Conservation (phyloP, 2,797 vertebrate genomes). For the Peromyscus eremicus region DNA sequence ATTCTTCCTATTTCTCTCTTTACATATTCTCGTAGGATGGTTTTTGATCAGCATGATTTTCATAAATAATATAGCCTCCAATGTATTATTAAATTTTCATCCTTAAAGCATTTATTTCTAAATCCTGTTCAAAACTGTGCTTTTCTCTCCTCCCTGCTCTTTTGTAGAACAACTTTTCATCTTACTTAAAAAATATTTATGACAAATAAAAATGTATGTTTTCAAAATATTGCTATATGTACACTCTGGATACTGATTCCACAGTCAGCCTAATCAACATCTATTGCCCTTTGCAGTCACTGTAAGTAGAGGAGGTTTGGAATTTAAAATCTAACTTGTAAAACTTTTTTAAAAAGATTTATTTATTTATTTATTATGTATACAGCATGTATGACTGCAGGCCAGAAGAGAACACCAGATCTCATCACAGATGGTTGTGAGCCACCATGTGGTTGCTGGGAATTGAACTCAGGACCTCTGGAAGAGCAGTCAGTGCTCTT, state of each 20-base stretch:
- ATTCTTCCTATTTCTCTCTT: background rate
- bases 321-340: background rate
- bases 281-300: background rate
- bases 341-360: no score
- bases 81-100: background rate
- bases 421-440: no score
- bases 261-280: background rate
- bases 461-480: no score
- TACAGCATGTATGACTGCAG: no score
- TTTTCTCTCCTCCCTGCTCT: background rate
- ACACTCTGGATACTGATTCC: background rate
- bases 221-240: background rate
- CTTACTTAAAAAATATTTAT: background rate
- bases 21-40: background rate
- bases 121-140: background rate
- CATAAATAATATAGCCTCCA: background rate
- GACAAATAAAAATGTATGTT: background rate
- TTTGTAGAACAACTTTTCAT: background rate
- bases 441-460: no score
- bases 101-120: conserved; percentile 21
- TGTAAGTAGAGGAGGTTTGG: background rate
- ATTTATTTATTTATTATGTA: no score
- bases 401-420: no score
- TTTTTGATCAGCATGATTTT: conserved; percentile 5
- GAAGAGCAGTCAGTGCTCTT: no score